These are phyloP conservation scores for Muraenolepis orangiensis DNA, from an alignment of 2,797 vertebrate species.

Conservation along the genomic window DNA sequence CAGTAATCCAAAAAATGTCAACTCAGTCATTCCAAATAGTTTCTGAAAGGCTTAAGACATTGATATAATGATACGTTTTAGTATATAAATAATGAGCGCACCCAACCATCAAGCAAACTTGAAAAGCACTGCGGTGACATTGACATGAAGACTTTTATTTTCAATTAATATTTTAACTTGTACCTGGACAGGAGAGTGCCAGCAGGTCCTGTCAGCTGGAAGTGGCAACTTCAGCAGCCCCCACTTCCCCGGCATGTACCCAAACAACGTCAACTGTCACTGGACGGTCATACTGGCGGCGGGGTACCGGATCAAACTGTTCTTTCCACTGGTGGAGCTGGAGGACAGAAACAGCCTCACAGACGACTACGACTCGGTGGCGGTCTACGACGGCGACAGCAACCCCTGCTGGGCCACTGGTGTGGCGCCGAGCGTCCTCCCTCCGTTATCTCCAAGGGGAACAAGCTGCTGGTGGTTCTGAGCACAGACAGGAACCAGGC, in stretches of 20 bases:
- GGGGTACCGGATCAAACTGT: conserved; percentile 86
- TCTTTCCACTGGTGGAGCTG: conserved; percentile 85
- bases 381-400: conserved; percentile 80
- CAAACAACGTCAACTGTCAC: conserved; percentile 96
- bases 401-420: conserved; percentile 83
- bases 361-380: conserved; percentile 84
- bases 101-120: neutral
- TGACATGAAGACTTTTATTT: neutral
- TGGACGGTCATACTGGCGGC: conserved; percentile 84
- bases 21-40: neutral
- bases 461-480: conserved; percentile 86
- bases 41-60: neutral
- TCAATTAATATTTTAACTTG: too few relatives aligned
- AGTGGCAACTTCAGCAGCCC: conserved; percentile 94
- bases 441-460: conserved; percentile 77
- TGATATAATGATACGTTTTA: neutral
- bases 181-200: conserved; percentile 83
- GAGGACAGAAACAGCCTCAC: conserved; percentile 89
- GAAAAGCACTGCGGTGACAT: neutral
- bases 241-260: conserved; percentile 87
- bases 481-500: conserved; percentile 85
- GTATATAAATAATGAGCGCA: neutral
- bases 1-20: neutral
- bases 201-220: conserved; percentile 80
- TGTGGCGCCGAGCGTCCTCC: conserved; percentile 80